Evolutionary conservation across 1,140 invertebrate species (phyloP).

Genomic region (Pectinophora gossypiella): DNA sequence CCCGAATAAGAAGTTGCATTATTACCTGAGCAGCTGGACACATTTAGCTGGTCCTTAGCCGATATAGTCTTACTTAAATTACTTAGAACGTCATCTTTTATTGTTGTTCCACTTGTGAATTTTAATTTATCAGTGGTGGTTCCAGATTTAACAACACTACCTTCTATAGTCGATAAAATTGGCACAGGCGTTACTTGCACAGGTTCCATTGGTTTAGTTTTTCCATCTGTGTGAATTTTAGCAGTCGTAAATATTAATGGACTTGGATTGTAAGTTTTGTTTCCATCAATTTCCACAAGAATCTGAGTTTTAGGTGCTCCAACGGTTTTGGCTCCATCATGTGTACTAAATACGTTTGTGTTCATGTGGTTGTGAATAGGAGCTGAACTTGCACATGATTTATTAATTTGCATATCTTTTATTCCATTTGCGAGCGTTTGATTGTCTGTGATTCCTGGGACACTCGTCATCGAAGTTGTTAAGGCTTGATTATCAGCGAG

Average conservation of each 20-base stretch:
- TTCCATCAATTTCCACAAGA: slow-evolving; percentile 48
- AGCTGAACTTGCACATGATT: slow-evolving; percentile 14
- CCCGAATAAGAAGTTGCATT: no score
- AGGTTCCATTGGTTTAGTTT: slow-evolving; percentile 52
- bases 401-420: slow-evolving; percentile 17
- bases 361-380: slow-evolving; percentile 58
- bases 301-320: slow-evolving; percentile 39
- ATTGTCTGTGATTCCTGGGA: slow-evolving; percentile 12
- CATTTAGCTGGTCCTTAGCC: no score
- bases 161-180: slow-evolving; percentile 60
- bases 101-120: not conserved
- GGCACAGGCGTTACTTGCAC: slow-evolving; percentile 52
- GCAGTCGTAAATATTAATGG: slow-evolving; percentile 66
- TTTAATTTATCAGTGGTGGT: slow-evolving; percentile 9
- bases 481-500: slow-evolving; percentile 20
- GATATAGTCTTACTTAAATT: no score
- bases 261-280: slow-evolving; percentile 33
- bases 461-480: slow-evolving; percentile 12
- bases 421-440: slow-evolving; percentile 12
- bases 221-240: slow-evolving; percentile 59
- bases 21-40: no score
- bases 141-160: slow-evolving; percentile 21
- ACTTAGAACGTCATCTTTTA: not conserved
- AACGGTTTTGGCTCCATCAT: slow-evolving; percentile 23
- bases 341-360: slow-evolving; percentile 40